Percentiles rank a stretch among this genome's conserved stretches.
These are phyloP conservation scores for Plebejus anna DNA, from an alignment of 2,888 invertebrate genomes.

Conservation along the genomic window DNA sequence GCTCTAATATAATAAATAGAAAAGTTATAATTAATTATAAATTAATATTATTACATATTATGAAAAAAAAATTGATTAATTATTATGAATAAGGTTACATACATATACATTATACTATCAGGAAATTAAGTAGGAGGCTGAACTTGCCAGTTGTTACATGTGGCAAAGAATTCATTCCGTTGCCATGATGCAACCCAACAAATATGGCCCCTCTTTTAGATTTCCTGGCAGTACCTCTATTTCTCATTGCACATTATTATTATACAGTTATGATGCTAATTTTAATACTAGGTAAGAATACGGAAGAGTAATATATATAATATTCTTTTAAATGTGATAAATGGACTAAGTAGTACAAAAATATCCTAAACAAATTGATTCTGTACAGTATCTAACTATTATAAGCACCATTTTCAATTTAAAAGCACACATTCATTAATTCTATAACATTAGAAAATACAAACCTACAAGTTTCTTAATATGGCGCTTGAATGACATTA, in stretches of 20 bases:
- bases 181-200: not conserved
- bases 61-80: slow-evolving; percentile 44
- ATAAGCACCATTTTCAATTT: slow-evolving; percentile 76
- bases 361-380: slow-evolving; percentile 74
- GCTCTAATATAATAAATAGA: slow-evolving; percentile 12
- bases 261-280: slow-evolving; percentile 32
- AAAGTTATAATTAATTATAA: slow-evolving; percentile 29
- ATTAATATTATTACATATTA: slow-evolving; percentile 33
- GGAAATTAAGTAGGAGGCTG: not conserved
- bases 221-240: slow-evolving; percentile 32
- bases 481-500: not conserved
- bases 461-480: not conserved
- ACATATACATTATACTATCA: not conserved
- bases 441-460: not conserved
- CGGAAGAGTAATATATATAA: slow-evolving; percentile 38
- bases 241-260: slow-evolving; percentile 49
- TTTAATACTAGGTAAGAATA: slow-evolving; percentile 35
- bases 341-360: slow-evolving; percentile 52
- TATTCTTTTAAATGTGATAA: slow-evolving; percentile 21
- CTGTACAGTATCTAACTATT: slow-evolving; percentile 78
- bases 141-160: not conserved
- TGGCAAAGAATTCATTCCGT: not conserved
- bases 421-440: slow-evolving; percentile 27
- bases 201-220: not conserved
- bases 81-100: slow-evolving; percentile 32